phyloP scores from a whole-genome alignment of 2,113 vertebrate species.

The Gasterosteus nipponicus region DNA sequence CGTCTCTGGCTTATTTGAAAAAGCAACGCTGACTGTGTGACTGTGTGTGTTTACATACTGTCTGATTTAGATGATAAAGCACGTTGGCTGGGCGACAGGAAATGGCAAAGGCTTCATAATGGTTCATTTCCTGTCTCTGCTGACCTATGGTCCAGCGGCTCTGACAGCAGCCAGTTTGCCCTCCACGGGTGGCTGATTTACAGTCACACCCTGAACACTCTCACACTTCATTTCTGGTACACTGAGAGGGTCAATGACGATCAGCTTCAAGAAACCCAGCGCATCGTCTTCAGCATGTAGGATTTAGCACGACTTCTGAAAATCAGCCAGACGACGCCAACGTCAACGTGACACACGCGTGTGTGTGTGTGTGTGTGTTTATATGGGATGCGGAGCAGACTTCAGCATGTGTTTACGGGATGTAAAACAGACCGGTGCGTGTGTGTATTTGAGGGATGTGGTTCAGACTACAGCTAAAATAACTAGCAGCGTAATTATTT shows the following conservation, averaged over 20 bases:
- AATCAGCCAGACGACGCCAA: neutral
- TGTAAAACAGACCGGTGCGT: constrained; percentile 41
- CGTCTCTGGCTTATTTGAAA: neutral
- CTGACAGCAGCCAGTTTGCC: neutral
- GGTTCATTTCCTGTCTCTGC: constrained; percentile 45
- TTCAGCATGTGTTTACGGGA: constrained; percentile 18
- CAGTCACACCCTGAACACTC: neutral
- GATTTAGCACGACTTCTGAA: neutral
- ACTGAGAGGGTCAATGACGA: neutral
- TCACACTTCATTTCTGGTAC: neutral
- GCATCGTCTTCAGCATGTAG: neutral
- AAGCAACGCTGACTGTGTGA: neutral
- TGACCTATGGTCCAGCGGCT: constrained; percentile 5
- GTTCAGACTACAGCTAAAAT: constrained; percentile 55
- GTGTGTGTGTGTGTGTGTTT: constrained; percentile 21
- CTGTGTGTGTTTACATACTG: constrained; percentile 1
- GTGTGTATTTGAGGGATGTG: constrained; percentile 43
- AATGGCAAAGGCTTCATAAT: constrained; percentile 51
- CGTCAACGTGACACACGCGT: neutral
- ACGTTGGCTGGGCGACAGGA: constrained; percentile 46
- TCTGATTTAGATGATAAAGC: constrained; percentile 56
- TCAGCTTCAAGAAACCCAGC: neutral
- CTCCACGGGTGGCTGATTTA: constrained; percentile 1
- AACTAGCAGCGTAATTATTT: constrained; percentile 43
- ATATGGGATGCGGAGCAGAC: constrained; percentile 59